Evolutionary conservation across 2,797 vertebrate genomes (phyloP), one percentile per base, ranked within the genome.

Genomic region (Tachyglossus aculeatus): DNA sequence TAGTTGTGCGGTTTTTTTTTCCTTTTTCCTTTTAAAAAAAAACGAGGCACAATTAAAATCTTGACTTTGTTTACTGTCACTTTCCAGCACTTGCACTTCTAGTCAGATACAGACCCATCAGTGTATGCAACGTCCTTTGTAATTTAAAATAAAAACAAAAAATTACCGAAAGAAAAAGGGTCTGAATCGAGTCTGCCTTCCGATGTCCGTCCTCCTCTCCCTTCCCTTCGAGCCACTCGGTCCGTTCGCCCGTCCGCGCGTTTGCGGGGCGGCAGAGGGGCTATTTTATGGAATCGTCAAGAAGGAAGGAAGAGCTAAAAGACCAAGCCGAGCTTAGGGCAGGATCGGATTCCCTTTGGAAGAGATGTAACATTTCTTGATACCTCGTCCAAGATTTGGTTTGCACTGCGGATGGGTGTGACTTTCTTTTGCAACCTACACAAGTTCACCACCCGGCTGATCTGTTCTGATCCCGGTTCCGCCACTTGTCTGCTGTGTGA

Each of bases 1-100:
- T 94, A 96, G 95, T 96, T 72, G 95, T 97, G 94, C 93, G 94
- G 93, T 89, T 91, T 86, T 90, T 88, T 71, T 80, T 91, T 93
- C 83, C 61, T 79, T 84, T 80, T 80, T 45, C 32, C 21, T n/a
- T 13, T 31, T 0, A 3, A 70, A 47, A 62, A 73, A 77, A 64
- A 80, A 88, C 88, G 93, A 95, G 95, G 95, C 95, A 95, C 95
- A 93, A 85, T 90, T 88, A 85, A 84, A 80, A 80, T 86, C 68
- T 89, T 89, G 87, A 88, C 89, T 91, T 90, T 88, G 88, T 88
- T 90, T 89, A 92, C 90, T 92, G 88, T 92, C 91, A 88, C 86
- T 85, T 88, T 88, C 76, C 88, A 57, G 71, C 63, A 88, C 88
- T 85, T 77, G 83, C 91, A 92, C 89, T 91, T 92, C 85, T 90